phyloP scores from a whole-genome alignment of 2,888 invertebrate genomes.

The Meta bourneti region DNA sequence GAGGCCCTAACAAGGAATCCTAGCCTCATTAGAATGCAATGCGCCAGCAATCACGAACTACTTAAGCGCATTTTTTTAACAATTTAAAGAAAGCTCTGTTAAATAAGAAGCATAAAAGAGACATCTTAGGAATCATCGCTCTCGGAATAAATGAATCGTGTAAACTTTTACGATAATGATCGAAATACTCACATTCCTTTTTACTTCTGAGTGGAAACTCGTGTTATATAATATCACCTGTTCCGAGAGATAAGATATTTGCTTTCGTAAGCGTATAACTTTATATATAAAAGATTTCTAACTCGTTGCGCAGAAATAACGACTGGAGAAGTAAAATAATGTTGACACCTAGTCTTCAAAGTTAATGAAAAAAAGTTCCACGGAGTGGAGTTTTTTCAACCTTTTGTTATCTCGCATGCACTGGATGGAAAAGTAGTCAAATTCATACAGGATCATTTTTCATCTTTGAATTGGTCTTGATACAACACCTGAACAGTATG shows the following conservation, averaged over 20 bases:
- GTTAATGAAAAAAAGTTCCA: not conserved
- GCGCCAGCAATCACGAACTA: not conserved
- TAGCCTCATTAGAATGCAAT: not conserved
- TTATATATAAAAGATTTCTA: not conserved
- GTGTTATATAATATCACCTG: slow-evolving; percentile 35
- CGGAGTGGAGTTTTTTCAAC: not conserved
- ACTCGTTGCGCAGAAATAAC: not conserved
- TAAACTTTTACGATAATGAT: slow-evolving; percentile 35
- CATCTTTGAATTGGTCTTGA: not conserved
- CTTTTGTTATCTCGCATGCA: not conserved
- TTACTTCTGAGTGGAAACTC: slow-evolving; percentile 19
- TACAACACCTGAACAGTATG: not conserved
- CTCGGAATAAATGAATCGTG: not conserved
- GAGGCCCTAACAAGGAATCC: not conserved
- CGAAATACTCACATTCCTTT: slow-evolving; percentile 5
- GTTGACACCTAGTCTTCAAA: not conserved
- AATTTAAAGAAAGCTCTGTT: not conserved
- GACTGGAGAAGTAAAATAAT: not conserved
- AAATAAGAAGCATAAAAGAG: slow-evolving; percentile 2
- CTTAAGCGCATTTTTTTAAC: not conserved
- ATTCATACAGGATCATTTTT: too few relatives aligned
- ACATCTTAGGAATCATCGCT: not conserved
- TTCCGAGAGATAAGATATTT: slow-evolving; percentile 15
- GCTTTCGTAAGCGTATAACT: slow-evolving; percentile 8
- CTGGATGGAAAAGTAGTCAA: not conserved